A percentile compares a stretch with the other conserved stretches of the same genome.
Conservation (phyloP, 2,888 invertebrate genomes). For the Lepidonotus clava region DNA sequence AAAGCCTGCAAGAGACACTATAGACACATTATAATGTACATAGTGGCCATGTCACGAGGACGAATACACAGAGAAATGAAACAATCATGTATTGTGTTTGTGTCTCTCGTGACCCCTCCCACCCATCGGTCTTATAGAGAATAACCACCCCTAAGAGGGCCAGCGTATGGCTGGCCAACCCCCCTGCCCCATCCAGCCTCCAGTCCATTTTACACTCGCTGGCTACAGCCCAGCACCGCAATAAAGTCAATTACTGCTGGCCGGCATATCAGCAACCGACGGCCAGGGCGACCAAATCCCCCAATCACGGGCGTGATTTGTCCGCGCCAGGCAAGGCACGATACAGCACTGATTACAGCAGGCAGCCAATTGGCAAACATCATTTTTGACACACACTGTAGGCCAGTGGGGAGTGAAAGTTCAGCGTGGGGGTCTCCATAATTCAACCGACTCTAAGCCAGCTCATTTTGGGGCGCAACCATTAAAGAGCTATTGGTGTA, state of each 20-base stretch:
- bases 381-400: constrained; percentile 45
- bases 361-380: constrained; percentile 34
- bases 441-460: constrained; percentile 46
- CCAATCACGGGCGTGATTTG: constrained; percentile 14
- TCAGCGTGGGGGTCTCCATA: constrained; percentile 26
- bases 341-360: constrained; percentile 19
- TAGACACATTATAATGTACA: too few species aligned
- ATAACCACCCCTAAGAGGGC: too few species aligned
- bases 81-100: too few species aligned
- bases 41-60: too few species aligned
- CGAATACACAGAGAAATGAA: too few species aligned
- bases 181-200: too few species aligned
- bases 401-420: constrained; percentile 28
- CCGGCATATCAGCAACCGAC: neutral
- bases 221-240: constrained; percentile 9
- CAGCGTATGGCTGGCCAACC: too few species aligned
- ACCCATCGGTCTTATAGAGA: too few species aligned
- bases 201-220: constrained; percentile 50
- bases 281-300: constrained; percentile 22
- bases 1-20: too few species aligned
- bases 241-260: constrained; percentile 40
- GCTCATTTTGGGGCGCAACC: constrained; percentile 31
- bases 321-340: neutral
- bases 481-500: constrained; percentile 50
- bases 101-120: too few species aligned